A percentile compares a stretch with the other conserved stretches of the same genome.
Conservation (phyloP, 2,113 vertebrate genomes). For the Xyliphius kryptos region DNA sequence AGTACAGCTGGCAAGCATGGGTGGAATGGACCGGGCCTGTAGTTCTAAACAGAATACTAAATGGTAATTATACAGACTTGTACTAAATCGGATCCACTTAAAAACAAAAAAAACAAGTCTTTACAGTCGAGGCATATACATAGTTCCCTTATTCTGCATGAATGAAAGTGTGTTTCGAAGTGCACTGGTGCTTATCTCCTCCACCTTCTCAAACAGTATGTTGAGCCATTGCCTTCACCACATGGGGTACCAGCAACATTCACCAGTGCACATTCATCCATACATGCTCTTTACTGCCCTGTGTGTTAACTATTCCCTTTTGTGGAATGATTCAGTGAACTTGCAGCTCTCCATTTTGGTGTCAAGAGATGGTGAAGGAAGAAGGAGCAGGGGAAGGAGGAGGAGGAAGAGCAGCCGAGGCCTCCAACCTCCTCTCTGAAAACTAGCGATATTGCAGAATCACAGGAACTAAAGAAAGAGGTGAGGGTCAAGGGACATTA, state of each 20-base stretch:
- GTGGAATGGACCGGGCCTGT: neutral
- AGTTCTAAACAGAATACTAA: slow-evolving; percentile 1
- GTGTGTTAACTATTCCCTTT: slow-evolving; percentile 24
- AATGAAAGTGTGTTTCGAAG: no score
- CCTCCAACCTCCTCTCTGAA: slow-evolving; percentile 35
- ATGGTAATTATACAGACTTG: neutral
- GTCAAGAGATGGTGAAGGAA: slow-evolving; percentile 48
- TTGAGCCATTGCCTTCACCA: slow-evolving; percentile 10
- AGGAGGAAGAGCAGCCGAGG: slow-evolving; percentile 24
- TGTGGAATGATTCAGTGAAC: slow-evolving; percentile 36
- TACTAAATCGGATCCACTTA: neutral
- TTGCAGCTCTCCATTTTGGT: slow-evolving; percentile 48
- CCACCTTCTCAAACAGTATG: neutral
- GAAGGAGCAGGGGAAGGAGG: slow-evolving; percentile 28
- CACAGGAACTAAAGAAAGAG: slow-evolving; percentile 59
- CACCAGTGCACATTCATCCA: neutral
- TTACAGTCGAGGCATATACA: no score
- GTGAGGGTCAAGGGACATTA: neutral
- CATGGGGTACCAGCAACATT: neutral
- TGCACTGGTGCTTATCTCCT: no score
- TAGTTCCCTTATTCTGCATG: no score
- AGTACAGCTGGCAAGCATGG: neutral
- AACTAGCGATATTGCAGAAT: slow-evolving; percentile 65
- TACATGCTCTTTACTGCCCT: slow-evolving; percentile 11
- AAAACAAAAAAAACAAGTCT: neutral